Evolutionary conservation across 2,113 vertebrate genomes (phyloP), one percentile per base, ranked within the genome.

Genomic region (Muscicapa adusta): DNA sequence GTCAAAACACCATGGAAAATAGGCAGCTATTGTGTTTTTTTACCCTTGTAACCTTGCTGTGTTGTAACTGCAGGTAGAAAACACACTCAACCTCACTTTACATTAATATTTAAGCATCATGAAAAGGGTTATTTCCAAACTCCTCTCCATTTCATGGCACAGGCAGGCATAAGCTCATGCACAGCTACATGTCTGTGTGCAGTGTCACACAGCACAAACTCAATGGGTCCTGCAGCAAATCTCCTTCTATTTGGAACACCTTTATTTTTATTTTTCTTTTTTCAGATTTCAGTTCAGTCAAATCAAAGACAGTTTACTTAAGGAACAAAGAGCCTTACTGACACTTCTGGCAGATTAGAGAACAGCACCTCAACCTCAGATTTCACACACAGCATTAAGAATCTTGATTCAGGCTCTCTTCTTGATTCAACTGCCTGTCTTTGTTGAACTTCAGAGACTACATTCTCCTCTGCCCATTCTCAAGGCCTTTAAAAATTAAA

Each of bases 91-190:
- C 4, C 12, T 62, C 67, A n/a, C 38, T 92, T 65, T 33, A 61
- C 8, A 31, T 76, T 42, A 83, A 73, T 76, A 84, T 86, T 90
- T 63, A 86, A 80, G 22, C 25, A 51, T 33, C 24, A 40, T 36
- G 43, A 77, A 58, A 80, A 54, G 60, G 42, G 65, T 36, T 66
- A 2, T 75, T 93, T 78, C 47, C 42, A 60, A 76, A 71, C 18
- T 38, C 45, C 48, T 57, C 24, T 65, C n/a, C 13, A 5, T 51
- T 56, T 74, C 63, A 8, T 1, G n/a, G 62, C 4, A 36, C 10
- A 36, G 14, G 12, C 10, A 65, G 34, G n/a, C 31, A 22, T 36
- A 8, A 2, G 2, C 6, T n/a, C 3, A 0, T 14, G 29, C 20
- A 9, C 18, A 61, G 47, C 38, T 73, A 12, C 10, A 9, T 12